phyloP scores from a whole-genome alignment of 1,140 invertebrate species.

The Tetraneura akinire region DNA sequence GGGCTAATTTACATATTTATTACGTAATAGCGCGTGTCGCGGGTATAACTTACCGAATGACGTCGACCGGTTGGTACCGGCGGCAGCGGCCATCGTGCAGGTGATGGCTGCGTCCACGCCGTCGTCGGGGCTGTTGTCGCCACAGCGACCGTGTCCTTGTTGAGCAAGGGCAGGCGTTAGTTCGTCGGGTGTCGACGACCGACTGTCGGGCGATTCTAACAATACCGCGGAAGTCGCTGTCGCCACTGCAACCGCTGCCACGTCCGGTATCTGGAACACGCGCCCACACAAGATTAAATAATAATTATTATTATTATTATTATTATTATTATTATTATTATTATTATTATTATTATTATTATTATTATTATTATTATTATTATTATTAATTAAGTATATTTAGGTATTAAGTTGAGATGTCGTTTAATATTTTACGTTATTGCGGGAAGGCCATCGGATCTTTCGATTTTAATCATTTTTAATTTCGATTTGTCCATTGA shows the following conservation, averaged over 20 bases:
- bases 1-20: no score
- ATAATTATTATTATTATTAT: background rate
- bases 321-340: no score
- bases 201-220: constrained; percentile 37
- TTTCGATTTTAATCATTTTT: background rate
- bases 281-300: background rate
- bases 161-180: constrained; percentile 52
- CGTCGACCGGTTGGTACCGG: constrained; percentile 35
- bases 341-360: no score
- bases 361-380: no score
- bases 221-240: background rate
- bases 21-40: no score
- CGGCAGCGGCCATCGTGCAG: constrained; percentile 15
- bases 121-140: background rate
- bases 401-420: no score
- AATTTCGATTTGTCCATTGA: no score
- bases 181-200: constrained; percentile 53
- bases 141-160: background rate
- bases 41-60: constrained; percentile 28
- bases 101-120: constrained; percentile 48
- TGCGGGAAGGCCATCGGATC: background rate
- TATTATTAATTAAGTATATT: no score
- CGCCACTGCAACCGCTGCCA: constrained; percentile 20
- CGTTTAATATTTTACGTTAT: background rate
- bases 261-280: constrained; percentile 39